phyloP scores from a whole-genome alignment of 37 sponge, comb jelly and placozoan species.

The Aplysina aerophoba region DNA sequence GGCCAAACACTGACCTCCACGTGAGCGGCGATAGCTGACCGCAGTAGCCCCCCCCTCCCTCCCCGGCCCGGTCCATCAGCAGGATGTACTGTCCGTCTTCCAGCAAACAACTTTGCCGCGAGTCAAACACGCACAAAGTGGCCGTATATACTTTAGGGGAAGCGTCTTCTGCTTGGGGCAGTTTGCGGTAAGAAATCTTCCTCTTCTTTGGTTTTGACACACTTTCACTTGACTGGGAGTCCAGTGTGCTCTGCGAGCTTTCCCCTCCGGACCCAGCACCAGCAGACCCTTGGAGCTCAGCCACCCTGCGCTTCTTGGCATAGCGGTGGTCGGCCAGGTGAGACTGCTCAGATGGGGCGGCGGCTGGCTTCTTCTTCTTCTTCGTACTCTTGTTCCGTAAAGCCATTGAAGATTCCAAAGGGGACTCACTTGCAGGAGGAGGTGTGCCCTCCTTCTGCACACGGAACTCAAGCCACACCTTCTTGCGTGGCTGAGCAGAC shows the following conservation, averaged over 20 bases:
- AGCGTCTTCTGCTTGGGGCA: background rate
- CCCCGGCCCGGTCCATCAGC: constrained; percentile 38
- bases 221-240: background rate
- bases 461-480: too few relatives aligned
- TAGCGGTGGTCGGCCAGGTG: too few relatives aligned
- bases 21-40: constrained; percentile 8
- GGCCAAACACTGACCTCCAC: constrained; percentile 69
- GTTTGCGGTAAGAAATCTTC: background rate
- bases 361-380: too few relatives aligned
- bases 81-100: constrained; percentile 63
- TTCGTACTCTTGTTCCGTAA: too few relatives aligned
- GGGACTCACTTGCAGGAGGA: too few relatives aligned
- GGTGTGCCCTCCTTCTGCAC: too few relatives aligned
- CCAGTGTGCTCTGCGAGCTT: background rate
- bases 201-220: background rate
- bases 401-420: too few relatives aligned
- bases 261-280: too few relatives aligned
- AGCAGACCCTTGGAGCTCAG: too few relatives aligned
- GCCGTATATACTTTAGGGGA: constrained; percentile 40
- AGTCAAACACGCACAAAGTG: constrained; percentile 71
- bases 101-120: constrained; percentile 62
- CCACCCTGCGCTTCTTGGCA: too few relatives aligned
- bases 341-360: too few relatives aligned
- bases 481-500: too few relatives aligned
- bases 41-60: background rate